Evolutionary conservation across 2,888 invertebrate species (phyloP).

Genomic region (Diaprepes abbreviatus): DNA sequence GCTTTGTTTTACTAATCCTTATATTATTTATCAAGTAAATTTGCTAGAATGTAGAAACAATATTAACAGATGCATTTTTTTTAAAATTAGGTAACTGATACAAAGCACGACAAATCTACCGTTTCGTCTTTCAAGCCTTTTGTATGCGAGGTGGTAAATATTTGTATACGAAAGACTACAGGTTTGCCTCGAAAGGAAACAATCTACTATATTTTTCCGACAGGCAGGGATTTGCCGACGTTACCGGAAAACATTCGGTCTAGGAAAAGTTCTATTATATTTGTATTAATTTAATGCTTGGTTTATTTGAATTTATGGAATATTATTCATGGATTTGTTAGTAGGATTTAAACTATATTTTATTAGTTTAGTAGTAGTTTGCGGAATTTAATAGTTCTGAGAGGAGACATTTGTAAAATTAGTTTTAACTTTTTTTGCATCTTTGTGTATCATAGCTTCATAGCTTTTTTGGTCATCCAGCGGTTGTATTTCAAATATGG

Average conservation of each 20-base stretch:
- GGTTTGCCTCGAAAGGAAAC: conserved; percentile 7
- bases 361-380: no score
- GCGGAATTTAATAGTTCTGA: no score
- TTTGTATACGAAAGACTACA: conserved; percentile 7
- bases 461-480: no score
- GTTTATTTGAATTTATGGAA: background rate
- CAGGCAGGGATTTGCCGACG: conserved; percentile 8
- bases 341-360: background rate
- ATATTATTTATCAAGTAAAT: no score
- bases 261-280: conserved; percentile 11
- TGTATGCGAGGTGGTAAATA: conserved; percentile 1
- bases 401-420: no score
- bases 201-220: conserved; percentile 14
- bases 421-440: no score
- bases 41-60: no score
- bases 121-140: background rate
- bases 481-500: no score
- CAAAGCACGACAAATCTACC: background rate
- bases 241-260: conserved; percentile 1
- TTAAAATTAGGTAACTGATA: no score
- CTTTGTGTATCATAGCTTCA: no score
- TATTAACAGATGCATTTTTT: no score
- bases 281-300: conserved; percentile 8
- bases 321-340: background rate
- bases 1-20: no score